Percentiles rank a stretch among this genome's conserved stretches.
These are phyloP conservation scores for Lepus townsendii DNA, from an alignment of 2,797 vertebrate species.

Conservation along the genomic window DNA sequence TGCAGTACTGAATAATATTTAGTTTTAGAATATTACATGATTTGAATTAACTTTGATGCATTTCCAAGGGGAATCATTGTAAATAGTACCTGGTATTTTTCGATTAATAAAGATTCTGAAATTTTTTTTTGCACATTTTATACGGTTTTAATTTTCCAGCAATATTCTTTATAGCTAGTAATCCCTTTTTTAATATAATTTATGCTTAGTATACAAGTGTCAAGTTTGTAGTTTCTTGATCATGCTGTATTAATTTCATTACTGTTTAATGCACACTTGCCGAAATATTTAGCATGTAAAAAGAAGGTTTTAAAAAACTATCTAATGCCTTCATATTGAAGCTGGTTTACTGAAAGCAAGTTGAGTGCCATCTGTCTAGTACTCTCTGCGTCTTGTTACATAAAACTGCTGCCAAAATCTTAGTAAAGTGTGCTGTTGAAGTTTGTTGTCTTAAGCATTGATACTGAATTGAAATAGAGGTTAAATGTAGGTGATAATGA, in stretches of 20 bases:
- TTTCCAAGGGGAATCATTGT: constrained; percentile 68
- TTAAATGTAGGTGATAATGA: constrained; percentile 59
- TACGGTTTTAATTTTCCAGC: constrained; percentile 81
- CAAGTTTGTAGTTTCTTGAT: constrained; percentile 83
- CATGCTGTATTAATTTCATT: constrained; percentile 81
- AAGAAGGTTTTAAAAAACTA: constrained; percentile 86
- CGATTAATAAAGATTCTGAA: constrained; percentile 78
- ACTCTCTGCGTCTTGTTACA: constrained; percentile 85
- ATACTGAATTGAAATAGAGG: constrained; percentile 66
- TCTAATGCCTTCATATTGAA: constrained; percentile 91
- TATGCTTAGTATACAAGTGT: constrained; percentile 81
- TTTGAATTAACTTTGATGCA: constrained; percentile 82
- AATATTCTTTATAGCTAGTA: constrained; percentile 76
- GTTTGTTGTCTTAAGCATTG: constrained; percentile 86
- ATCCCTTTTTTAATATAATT: constrained; percentile 77
- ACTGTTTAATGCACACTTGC: constrained; percentile 89
- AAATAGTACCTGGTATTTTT: constrained; percentile 79
- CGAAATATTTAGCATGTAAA: constrained; percentile 87
- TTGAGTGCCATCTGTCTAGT: constrained; percentile 87
- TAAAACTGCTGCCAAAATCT: constrained; percentile 88
- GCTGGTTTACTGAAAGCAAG: constrained; percentile 88
- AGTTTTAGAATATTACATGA: constrained; percentile 75
- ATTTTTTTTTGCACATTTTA: constrained; percentile 85
- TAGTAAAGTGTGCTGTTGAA: constrained; percentile 88
- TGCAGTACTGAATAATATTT: constrained; percentile 76